These are phyloP conservation scores for Takifugu ocellatus DNA, from an alignment of 2,797 vertebrate genomes.

Conservation along the genomic window DNA sequence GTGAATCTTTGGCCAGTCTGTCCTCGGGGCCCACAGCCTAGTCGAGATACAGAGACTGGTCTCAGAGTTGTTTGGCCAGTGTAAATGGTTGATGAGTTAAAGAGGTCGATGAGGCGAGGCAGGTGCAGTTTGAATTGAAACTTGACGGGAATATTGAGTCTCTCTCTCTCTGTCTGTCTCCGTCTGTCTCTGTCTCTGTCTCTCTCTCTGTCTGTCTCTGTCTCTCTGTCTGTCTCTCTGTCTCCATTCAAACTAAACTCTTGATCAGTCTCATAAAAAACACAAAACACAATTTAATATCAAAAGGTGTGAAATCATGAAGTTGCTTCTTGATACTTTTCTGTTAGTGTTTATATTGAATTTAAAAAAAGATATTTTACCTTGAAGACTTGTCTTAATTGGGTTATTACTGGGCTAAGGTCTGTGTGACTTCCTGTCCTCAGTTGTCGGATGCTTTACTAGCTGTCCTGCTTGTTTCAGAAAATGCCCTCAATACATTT, in stretches of 20 bases:
- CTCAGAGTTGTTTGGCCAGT: conserved; percentile 72
- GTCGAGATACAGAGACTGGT: conserved; percentile 68
- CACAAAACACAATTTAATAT: conserved; percentile 14
- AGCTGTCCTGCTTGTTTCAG: conserved; percentile 57
- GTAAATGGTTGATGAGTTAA: conserved; percentile 72
- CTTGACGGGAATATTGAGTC: conserved; percentile 76
- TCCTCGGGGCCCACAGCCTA: conserved; percentile 49
- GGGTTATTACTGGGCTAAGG: neutral
- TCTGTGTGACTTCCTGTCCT: neutral
- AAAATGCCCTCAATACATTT: conserved; percentile 86
- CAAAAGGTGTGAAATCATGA: no score
- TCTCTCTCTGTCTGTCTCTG: no score
- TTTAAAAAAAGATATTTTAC: neutral
- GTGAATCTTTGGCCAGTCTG: conserved; percentile 52
- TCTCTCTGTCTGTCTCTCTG: no score
- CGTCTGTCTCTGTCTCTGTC: conserved; percentile 3
- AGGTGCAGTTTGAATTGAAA: conserved; percentile 67
- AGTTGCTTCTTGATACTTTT: no score
- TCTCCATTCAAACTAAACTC: conserved; percentile 15
- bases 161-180: conserved; percentile 36
- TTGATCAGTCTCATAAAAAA: conserved; percentile 24
- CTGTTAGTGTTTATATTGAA: no score
- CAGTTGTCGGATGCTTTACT: neutral
- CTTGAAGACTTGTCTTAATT: no score
- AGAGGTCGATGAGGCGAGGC: conserved; percentile 74